Evolutionary conservation across 2,888 invertebrate species (phyloP).

Genomic region (Desoria tigrina): DNA sequence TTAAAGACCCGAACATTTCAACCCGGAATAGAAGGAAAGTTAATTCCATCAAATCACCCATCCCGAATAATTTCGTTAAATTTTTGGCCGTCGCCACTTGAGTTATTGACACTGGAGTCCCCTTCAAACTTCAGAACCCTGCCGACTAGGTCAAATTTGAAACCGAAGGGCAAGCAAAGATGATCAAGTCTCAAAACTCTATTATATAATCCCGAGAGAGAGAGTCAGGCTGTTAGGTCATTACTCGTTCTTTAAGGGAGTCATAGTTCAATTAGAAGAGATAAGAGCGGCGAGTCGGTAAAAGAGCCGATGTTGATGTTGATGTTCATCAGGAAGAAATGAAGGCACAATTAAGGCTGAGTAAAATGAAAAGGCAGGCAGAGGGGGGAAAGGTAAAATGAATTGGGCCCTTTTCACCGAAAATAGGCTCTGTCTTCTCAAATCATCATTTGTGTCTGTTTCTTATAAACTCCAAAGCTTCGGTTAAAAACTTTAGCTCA

Average conservation of each 20-base stretch:
- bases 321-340: constrained; percentile 35
- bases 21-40: not conserved
- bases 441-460: constrained; percentile 53
- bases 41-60: constrained; percentile 10
- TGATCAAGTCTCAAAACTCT: not conserved
- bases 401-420: constrained; percentile 24
- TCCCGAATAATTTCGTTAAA: not conserved
- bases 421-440: constrained; percentile 48
- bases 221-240: constrained; percentile 10
- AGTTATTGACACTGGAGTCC: constrained; percentile 9
- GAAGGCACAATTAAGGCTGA: constrained; percentile 44
- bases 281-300: constrained; percentile 13
- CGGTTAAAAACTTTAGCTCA: not conserved
- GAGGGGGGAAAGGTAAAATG: not conserved
- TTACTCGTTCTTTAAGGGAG: constrained; percentile 20
- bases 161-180: not conserved
- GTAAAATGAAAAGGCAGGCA: constrained; percentile 7
- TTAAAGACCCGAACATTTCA: too few relatives aligned
- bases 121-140: not conserved
- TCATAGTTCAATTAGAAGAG: constrained; percentile 25
- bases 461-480: constrained; percentile 15
- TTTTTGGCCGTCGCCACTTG: not conserved
- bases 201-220: not conserved
- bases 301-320: constrained; percentile 16
- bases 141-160: constrained; percentile 5